Conservation (phyloP, 1,140 invertebrate genomes). For the Lethocerus indicus region DNA sequence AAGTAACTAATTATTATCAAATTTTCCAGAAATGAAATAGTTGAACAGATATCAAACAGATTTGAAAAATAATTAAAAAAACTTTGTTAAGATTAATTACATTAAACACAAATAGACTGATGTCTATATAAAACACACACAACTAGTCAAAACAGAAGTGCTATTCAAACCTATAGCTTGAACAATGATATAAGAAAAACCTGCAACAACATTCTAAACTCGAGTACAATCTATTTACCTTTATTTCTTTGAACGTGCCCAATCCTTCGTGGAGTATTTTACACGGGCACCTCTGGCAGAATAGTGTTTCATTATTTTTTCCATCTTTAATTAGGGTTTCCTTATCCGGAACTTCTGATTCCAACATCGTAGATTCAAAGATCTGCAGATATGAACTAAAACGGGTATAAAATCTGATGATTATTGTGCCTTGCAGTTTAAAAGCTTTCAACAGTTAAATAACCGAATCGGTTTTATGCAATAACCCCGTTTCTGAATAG, state of each 20-base stretch:
- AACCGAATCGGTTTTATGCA: too few relatives aligned
- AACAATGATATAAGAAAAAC: conserved; percentile 20
- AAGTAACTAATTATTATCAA: background rate
- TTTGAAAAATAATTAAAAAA: background rate
- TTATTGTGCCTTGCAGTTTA: too few relatives aligned
- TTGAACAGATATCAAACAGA: background rate
- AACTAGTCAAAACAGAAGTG: conserved; percentile 7
- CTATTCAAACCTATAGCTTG: conserved; percentile 13
- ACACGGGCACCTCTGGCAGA: conserved; percentile 53
- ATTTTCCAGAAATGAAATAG: background rate
- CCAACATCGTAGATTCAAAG: too few relatives aligned
- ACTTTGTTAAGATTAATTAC: background rate
- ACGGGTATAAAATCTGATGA: too few relatives aligned
- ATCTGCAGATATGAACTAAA: too few relatives aligned
- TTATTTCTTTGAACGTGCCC: conserved; percentile 33
- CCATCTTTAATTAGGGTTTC: conserved; percentile 31
- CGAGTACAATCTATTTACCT: conserved; percentile 26
- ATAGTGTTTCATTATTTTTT: conserved; percentile 43
- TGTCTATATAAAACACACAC: conserved; percentile 6
- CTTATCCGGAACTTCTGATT: too few relatives aligned
- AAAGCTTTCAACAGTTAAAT: too few relatives aligned
- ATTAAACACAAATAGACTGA: background rate
- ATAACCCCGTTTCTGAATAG: too few relatives aligned
- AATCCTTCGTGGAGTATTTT: conserved; percentile 45
- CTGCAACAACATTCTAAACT: conserved; percentile 8